These are phyloP conservation scores for Pipra filicauda DNA, from an alignment of 2,113 vertebrate species.

Conservation along the genomic window DNA sequence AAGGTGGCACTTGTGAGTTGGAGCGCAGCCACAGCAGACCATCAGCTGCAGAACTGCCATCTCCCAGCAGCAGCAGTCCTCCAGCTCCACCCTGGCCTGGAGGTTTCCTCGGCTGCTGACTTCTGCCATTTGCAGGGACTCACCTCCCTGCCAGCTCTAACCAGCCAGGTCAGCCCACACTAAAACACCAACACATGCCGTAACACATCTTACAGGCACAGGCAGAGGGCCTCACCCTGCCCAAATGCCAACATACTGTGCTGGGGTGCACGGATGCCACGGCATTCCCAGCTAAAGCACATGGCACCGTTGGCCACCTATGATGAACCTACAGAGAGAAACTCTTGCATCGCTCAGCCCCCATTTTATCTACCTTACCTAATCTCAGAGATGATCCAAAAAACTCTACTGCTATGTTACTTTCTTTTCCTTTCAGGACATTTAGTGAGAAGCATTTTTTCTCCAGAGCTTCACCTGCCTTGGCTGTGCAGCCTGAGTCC, in stretches of 20 bases:
- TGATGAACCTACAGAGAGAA: not conserved
- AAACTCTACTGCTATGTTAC: not conserved
- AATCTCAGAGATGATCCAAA: not conserved
- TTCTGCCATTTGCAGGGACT: not conserved
- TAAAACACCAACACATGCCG: not conserved
- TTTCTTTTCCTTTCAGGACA: not conserved
- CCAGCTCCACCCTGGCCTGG: fast-evolving
- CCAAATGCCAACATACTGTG: fast-evolving
- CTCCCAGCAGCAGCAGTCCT: not conserved
- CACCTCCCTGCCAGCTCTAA: fast-evolving
- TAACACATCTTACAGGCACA: not conserved
- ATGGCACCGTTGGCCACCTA: fast-evolving
- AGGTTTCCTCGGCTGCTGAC: not conserved
- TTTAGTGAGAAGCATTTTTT: not conserved
- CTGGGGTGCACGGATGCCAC: fast-evolving
- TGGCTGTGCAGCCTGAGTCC: not conserved
- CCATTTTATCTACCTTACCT: not conserved
- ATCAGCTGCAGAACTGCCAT: not conserved
- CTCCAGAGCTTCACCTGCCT: not conserved
- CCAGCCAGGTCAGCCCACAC: not conserved
- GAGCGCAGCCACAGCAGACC: not conserved
- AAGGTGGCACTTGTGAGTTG: fast-evolving
- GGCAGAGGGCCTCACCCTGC: not conserved
- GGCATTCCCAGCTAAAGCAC: fast-evolving
- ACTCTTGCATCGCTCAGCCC: not conserved